phyloP scores from a whole-genome alignment of 2,888 invertebrate species.

The Orthosia incerta region DNA sequence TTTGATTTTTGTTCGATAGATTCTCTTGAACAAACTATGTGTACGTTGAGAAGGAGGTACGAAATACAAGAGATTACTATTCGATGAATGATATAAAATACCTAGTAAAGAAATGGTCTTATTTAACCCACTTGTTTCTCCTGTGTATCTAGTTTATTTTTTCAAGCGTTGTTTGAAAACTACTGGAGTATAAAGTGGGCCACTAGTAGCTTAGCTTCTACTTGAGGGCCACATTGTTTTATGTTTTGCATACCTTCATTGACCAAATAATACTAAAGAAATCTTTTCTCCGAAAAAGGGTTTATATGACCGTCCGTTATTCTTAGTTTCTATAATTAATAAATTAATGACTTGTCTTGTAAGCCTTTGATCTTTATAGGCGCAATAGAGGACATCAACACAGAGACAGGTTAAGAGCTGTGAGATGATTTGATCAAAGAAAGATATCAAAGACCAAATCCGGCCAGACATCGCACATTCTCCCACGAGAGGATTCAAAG shows the following conservation, averaged over 20 bases:
- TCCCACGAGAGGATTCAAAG: neutral
- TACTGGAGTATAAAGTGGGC: no score
- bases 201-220: no score
- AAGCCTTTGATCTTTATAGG: neutral
- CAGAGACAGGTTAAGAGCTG: neutral
- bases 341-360: neutral
- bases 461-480: neutral
- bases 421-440: constrained; percentile 1
- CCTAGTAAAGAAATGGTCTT: no score
- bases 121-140: no score
- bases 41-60: neutral
- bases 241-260: neutral
- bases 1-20: neutral
- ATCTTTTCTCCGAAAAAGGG: neutral
- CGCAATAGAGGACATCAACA: neutral
- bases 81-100: no score
- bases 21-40: neutral
- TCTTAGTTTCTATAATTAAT: no score
- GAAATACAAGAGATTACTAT: no score
- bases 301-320: neutral
- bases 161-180: no score
- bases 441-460: neutral
- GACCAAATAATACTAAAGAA: neutral
- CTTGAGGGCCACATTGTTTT: neutral
- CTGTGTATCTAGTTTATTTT: no score